Conservation (phyloP, 2,797 vertebrate species). For the Remorina albescens region DNA sequence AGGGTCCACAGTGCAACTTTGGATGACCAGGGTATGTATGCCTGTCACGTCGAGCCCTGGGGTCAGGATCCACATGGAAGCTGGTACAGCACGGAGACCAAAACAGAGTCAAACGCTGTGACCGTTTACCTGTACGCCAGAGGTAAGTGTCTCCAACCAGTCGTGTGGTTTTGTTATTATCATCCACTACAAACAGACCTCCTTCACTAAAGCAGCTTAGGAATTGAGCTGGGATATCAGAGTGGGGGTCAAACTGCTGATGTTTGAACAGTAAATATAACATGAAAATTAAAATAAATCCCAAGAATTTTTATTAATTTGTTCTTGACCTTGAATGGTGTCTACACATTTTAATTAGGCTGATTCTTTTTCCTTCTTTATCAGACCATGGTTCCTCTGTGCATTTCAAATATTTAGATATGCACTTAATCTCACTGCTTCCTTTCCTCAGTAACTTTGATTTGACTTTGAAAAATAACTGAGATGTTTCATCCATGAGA, state of each 20-base stretch:
- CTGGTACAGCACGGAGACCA: conserved; percentile 89
- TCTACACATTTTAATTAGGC: conserved; percentile 16
- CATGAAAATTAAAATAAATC: not conserved
- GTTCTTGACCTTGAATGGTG: conserved; percentile 12
- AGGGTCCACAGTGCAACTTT: conserved; percentile 85
- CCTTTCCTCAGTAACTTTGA: not conserved
- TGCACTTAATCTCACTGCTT: not conserved
- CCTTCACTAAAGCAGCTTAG: not conserved
- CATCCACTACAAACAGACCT: not conserved
- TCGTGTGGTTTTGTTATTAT: not conserved
- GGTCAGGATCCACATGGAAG: conserved; percentile 86
- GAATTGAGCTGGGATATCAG: not conserved
- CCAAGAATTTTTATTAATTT: too few species aligned
- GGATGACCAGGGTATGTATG: conserved; percentile 87
- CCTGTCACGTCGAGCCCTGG: conserved; percentile 88
- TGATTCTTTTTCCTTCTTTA: conserved; percentile 7
- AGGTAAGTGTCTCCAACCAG: conserved; percentile 75
- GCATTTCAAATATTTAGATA: not conserved
- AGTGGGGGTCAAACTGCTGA: not conserved
- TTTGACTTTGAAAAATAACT: not conserved
- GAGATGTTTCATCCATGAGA: not conserved
- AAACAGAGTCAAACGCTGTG: conserved; percentile 82
- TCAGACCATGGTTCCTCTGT: not conserved
- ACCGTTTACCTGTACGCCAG: conserved; percentile 89
- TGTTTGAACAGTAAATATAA: conserved; percentile 2